phyloP scores from a whole-genome alignment of 2,797 vertebrate species.

The Protonibea diacanthus region DNA sequence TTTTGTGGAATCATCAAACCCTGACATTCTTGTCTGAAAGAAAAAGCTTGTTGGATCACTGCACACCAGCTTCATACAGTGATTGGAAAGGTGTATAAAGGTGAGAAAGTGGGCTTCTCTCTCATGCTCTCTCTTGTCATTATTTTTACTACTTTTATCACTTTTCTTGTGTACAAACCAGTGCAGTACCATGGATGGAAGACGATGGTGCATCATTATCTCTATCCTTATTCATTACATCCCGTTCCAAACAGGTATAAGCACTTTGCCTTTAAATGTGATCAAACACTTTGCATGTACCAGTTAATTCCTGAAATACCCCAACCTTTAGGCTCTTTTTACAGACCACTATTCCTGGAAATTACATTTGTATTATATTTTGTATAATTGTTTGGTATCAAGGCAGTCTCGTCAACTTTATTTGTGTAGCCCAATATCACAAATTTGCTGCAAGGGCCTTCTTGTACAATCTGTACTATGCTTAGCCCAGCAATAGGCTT shows the following conservation, averaged over 20 bases:
- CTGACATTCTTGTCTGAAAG: too few relatives aligned
- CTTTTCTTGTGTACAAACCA: not conserved
- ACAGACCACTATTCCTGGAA: not conserved
- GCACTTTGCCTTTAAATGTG: not conserved
- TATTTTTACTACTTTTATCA: not conserved
- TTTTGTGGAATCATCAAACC: too few relatives aligned
- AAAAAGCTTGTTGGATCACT: too few relatives aligned
- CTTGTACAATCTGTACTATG: not conserved
- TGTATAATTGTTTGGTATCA: not conserved
- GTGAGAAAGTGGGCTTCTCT: not conserved
- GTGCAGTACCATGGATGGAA: not conserved
- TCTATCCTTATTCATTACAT: not conserved
- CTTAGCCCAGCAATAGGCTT: not conserved
- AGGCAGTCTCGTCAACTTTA: too few relatives aligned
- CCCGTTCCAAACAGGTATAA: not conserved
- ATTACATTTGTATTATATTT: not conserved
- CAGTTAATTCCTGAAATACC: not conserved
- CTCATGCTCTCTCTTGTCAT: too few relatives aligned
- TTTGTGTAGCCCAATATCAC: not conserved
- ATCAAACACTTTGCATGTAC: not conserved
- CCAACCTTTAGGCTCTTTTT: not conserved
- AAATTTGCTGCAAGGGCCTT: not conserved
- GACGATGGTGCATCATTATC: not conserved
- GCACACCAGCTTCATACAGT: not conserved
- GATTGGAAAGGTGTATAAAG: not conserved